Evolutionary conservation across 2,797 vertebrate genomes (phyloP), one percentile per base, ranked within the genome.

Genomic region (Aplochiton taeniatus): DNA sequence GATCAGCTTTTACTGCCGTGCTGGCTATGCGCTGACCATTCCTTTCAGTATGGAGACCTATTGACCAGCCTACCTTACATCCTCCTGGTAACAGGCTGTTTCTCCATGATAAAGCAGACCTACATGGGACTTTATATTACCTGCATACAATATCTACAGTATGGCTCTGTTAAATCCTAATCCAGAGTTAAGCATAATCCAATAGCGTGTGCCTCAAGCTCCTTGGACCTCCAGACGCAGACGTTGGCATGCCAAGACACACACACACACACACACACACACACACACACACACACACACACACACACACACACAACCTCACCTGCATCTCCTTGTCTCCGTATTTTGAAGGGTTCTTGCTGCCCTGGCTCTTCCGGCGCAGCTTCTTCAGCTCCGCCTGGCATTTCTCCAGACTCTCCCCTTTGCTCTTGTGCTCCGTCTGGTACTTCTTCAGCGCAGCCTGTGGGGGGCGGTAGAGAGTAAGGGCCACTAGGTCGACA

Each of bases 251-350:
- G 31, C 31, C 2, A 31, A 31, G 6, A 31, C 2, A 31, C 3
- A 31, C 2, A 31, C 31, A 31, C 31, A 31, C 31, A 31, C 31
- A 31, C 6, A 31, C 31, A 31, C 6, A 31, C 31, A 31, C 6
- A 6, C 31, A 31, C 6, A 31, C 31, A 31, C 2, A 31, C 31
- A 31, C 31, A 31, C 31, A 31, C 31, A 31, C 6, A 31, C 31
- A 31, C 6, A 31, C 31, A 31, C 6, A 6, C 31, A 31, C 6
- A 31, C 31, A 6, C 31, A 31, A 31, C 19, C 91, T 87, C 78
- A 99, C 97, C 97, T 98, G 97, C 90, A 98, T 93, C 87, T 98
- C 97, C 90, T 98, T 98, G 79, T 99, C 96, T 0, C 95, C 95
- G 63, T 99, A 99, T 60, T 98, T 99, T 85, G 97, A 95, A 0